These are phyloP conservation scores for Bombus waltoni DNA, from an alignment of 1,140 invertebrate species.

Conservation along the genomic window DNA sequence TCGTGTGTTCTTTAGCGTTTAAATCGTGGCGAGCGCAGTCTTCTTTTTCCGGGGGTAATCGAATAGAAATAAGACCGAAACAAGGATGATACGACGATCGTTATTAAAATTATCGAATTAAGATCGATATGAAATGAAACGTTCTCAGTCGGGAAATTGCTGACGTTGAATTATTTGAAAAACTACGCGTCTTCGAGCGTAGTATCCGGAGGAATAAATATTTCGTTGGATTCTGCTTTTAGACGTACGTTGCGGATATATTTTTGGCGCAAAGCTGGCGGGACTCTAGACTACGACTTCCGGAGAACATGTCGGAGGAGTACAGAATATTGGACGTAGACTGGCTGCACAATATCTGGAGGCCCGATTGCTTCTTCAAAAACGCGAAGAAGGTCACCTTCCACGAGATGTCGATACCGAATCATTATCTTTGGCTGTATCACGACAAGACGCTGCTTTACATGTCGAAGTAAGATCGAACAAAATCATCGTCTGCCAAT, in stretches of 20 bases:
- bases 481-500: background rate
- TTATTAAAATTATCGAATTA: background rate
- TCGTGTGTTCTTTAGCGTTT: background rate
- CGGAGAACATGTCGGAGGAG: slow-evolving; percentile 96
- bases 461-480: slow-evolving; percentile 91
- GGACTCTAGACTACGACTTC: slow-evolving; percentile 91
- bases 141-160: too few relatives aligned
- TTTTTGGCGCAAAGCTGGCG: slow-evolving; percentile 96
- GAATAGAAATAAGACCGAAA: background rate
- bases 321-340: slow-evolving; percentile 95
- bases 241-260: slow-evolving; percentile 96
- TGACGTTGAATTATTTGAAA: background rate
- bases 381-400: slow-evolving; percentile 97
- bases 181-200: fast-evolving
- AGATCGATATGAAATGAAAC: background rate
- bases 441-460: slow-evolving; percentile 95
- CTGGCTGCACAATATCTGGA: slow-evolving; percentile 95
- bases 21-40: too few relatives aligned
- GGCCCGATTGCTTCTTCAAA: slow-evolving; percentile 96
- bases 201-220: background rate
- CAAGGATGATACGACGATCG: background rate
- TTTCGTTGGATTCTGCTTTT: background rate
- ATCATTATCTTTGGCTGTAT: slow-evolving; percentile 96
- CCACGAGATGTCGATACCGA: slow-evolving; percentile 97
- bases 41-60: background rate